phyloP scores from a whole-genome alignment of 2,113 vertebrate genomes.

The Ramphastos sulfuratus region DNA sequence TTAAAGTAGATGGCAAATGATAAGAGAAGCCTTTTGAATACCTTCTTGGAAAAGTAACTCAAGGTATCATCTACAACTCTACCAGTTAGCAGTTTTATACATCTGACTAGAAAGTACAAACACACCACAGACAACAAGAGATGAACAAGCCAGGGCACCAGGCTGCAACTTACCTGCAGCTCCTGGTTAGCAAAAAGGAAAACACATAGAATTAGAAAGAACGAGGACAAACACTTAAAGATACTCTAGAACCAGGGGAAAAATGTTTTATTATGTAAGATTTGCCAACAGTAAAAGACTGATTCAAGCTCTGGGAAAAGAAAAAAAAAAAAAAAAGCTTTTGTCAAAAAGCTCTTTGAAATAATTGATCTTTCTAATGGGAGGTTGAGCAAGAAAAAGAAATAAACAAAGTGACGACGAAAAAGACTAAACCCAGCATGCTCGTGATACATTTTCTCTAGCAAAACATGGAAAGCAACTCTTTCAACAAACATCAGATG shows the following conservation, averaged over 20 bases:
- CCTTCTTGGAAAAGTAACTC: constrained; percentile 42
- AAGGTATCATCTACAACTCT: constrained; percentile 37
- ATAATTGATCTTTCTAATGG: constrained; percentile 39
- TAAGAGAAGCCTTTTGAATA: constrained; percentile 36
- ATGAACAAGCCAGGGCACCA: constrained; percentile 74
- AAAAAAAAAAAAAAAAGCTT: constrained; percentile 48
- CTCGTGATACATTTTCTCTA: constrained; percentile 60
- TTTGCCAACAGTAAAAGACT: constrained; percentile 78
- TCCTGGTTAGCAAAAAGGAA: constrained; percentile 98
- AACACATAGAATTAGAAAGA: constrained; percentile 90
- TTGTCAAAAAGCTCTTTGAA: constrained; percentile 56
- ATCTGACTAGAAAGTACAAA: constrained; percentile 67
- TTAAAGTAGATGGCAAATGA: constrained; percentile 54
- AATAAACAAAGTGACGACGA: constrained; percentile 63
- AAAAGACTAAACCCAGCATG: constrained; percentile 75
- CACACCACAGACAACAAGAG: constrained; percentile 69
- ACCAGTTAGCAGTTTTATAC: constrained; percentile 47
- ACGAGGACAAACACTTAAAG: constrained; percentile 83
- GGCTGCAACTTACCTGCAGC: constrained; percentile 96
- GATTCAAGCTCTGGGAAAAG: constrained; percentile 75
- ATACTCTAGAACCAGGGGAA: constrained; percentile 73
- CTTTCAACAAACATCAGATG: constrained; percentile 64
- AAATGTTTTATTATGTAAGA: constrained; percentile 68
- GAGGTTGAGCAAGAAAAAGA: constrained; percentile 26
- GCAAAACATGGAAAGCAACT: constrained; percentile 63